phyloP scores from a whole-genome alignment of 1,140 invertebrate species.

The Cyrtorhinus lividipennis region DNA sequence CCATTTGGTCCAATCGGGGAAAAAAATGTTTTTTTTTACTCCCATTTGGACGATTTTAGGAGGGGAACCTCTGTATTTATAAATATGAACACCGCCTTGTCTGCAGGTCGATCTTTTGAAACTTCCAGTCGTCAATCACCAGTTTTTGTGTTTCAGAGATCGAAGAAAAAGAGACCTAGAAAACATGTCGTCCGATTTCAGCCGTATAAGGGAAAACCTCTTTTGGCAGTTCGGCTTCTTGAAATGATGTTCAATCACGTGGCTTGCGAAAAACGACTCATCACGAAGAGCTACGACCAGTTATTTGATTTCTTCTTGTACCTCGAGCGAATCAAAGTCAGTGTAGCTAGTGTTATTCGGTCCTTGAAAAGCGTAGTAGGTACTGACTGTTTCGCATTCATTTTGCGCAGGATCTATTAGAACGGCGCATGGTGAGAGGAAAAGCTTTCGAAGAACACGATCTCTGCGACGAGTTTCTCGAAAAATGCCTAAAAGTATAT shows the following conservation, averaged over 20 bases:
- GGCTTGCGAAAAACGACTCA: slow-evolving; percentile 13
- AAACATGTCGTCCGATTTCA: slow-evolving; percentile 15
- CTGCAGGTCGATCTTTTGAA: too few relatives aligned
- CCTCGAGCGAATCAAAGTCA: slow-evolving; percentile 19
- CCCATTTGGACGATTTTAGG: too few relatives aligned
- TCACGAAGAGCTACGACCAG: slow-evolving; percentile 16
- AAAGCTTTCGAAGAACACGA: not conserved
- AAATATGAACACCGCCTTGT: too few relatives aligned
- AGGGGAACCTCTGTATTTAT: too few relatives aligned
- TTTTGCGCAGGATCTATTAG: slow-evolving; percentile 3
- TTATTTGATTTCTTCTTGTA: slow-evolving; percentile 14
- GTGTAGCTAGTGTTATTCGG: not conserved
- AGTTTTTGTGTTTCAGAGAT: not conserved
- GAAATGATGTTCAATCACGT: slow-evolving; percentile 16
- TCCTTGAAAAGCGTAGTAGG: not conserved
- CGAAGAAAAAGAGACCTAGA: not conserved
- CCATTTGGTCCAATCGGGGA: too few relatives aligned
- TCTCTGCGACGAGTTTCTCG: slow-evolving; percentile 9
- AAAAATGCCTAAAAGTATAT: not conserved
- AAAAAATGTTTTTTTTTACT: too few relatives aligned
- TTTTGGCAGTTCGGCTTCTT: slow-evolving; percentile 15
- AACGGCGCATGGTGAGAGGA: not conserved
- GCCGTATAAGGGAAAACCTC: slow-evolving; percentile 11
- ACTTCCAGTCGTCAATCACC: too few relatives aligned
- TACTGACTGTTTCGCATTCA: not conserved